Percentiles rank a stretch among this genome's conserved stretches.
phyloP scores from a whole-genome alignment of 2,888 invertebrate species.

The Allacma fusca region DNA sequence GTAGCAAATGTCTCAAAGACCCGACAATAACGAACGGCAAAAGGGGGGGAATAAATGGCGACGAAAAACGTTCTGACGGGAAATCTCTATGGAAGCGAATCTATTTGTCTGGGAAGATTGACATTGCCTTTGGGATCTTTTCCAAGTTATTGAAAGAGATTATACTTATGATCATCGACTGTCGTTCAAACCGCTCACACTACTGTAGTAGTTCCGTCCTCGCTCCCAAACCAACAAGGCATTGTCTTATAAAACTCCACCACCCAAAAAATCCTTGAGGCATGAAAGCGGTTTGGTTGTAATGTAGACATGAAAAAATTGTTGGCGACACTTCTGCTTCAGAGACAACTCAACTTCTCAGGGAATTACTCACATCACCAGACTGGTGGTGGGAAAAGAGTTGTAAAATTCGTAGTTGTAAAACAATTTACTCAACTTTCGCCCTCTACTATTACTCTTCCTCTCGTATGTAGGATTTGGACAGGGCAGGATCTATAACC shows the following conservation, averaged over 20 bases:
- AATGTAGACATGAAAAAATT: constrained; percentile 11
- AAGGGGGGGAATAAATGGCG: constrained; percentile 31
- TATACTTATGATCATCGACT: constrained; percentile 42
- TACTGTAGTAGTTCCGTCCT: constrained; percentile 34
- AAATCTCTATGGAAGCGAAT: constrained; percentile 54
- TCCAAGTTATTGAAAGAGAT: constrained; percentile 54
- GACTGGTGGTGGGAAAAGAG: constrained; percentile 23
- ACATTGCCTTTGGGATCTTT: constrained; percentile 58
- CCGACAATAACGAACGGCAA: background rate
- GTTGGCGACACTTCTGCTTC: background rate
- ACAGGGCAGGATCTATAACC: too few species aligned
- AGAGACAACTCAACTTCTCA: background rate
- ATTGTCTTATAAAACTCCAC: background rate
- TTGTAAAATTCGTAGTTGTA: constrained; percentile 17
- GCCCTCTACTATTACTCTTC: background rate
- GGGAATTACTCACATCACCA: background rate
- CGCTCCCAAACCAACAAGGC: background rate
- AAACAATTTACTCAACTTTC: constrained; percentile 10
- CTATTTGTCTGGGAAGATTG: constrained; percentile 58
- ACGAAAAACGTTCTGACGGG: constrained; percentile 23
- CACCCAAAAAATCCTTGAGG: constrained; percentile 28
- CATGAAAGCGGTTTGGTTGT: constrained; percentile 27
- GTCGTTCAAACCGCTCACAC: constrained; percentile 43
- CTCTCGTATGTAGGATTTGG: too few species aligned
- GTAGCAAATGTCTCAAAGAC: background rate